Base-by-base conservation (phyloP, 2,888 invertebrate species). In the Erpobdella octoculata region DNA sequence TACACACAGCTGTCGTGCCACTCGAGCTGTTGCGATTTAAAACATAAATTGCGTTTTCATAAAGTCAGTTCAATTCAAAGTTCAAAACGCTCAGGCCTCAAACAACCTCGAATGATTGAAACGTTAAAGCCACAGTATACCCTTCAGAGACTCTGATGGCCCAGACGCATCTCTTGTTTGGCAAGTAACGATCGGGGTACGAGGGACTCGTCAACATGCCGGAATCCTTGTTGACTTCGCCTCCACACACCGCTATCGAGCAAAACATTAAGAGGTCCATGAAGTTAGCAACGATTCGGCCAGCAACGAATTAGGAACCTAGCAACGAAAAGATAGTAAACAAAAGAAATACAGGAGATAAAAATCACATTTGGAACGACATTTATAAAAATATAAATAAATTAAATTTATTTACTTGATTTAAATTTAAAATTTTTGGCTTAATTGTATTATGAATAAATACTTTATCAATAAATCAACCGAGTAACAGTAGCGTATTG, bases 1-100 rank as follows among this genome's bases (percentile, higher is more conserved):
- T 98, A 98, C 28, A 94, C 92, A 83, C 98, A 98, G 78, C 91
- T 93, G 83, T 97, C 96, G 81, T 97, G 96, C 84, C 95, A 95
- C 85, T 98, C 98, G 75, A 98, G 91, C 87, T 88, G 79, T 6
- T 12, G 48, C 61, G 18, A 33, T 35, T 2, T 33, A 37, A 36
- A 25, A 25, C 36, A 21, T 65, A 18, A 21, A 9, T 28, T 35
- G 28, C 36, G 36, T 31, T 12, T 53, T 21, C n/a, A 25, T 25
- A 53, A 53, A 3, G 41, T 25, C 21, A 53, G n/a, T 12, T 28
- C 5, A 0, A 25, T 21, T 21, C 53, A 8, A 25, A 15, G 21
- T 53, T 6, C n/a, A 35, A 6, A 28, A 12, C 21, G 46, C 25
- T 31, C 6, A 48, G 9, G 21, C 6, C n/a, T 38, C n/a, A 36